Evolutionary conservation across 2,113 vertebrate species (phyloP).

Genomic region (Mesoclemmys tuberculata): DNA sequence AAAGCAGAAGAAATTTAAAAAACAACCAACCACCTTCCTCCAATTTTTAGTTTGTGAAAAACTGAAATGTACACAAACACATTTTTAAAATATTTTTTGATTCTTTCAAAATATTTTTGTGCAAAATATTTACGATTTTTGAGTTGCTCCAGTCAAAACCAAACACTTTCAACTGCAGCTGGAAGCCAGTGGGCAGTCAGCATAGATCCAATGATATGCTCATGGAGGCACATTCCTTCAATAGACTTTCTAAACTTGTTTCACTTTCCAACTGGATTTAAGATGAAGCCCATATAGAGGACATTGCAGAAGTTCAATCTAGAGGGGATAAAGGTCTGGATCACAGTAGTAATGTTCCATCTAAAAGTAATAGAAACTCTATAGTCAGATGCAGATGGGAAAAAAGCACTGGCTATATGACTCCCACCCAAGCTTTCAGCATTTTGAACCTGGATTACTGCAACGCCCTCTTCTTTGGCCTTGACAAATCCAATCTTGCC

Average conservation of each 20-base stretch:
- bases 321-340: neutral
- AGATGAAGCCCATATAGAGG: neutral
- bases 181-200: neutral
- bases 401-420: neutral
- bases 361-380: neutral
- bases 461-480: neutral
- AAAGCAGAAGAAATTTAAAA: too few species aligned
- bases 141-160: neutral
- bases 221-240: neutral
- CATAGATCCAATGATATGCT: neutral
- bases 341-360: neutral
- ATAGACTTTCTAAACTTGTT: neutral
- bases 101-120: neutral
- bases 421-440: too few species aligned
- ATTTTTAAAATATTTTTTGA: too few species aligned
- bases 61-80: too few species aligned
- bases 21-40: too few species aligned
- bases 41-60: too few species aligned
- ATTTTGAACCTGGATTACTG: neutral
- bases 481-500: neutral
- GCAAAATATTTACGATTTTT: neutral
- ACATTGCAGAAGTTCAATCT: neutral
- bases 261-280: neutral
- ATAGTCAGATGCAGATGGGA: neutral
- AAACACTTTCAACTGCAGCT: neutral